Percentiles rank a stretch among this genome's conserved stretches.
phyloP scores from a whole-genome alignment of 30 jellyfish, hydroid and myxozoan genomes.

The Catostylus mosaicus region DNA sequence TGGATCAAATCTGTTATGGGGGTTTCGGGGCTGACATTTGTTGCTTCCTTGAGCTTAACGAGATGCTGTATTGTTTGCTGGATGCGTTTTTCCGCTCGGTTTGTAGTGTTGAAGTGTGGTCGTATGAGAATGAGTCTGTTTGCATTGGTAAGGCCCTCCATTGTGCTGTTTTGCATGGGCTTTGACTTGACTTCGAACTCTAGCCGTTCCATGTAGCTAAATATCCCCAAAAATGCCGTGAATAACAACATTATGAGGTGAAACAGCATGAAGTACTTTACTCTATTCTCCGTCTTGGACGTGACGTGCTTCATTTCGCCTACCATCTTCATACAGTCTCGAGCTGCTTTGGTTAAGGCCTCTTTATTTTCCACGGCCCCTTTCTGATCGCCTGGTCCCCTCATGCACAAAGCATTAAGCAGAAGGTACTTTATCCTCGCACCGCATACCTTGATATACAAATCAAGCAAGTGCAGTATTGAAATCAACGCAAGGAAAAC shows the following conservation, averaged over 20 bases:
- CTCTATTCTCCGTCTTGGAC: conserved; percentile 8
- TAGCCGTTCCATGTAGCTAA: conserved; percentile 25
- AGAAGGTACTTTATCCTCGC: not conserved
- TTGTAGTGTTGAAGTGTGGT: not conserved
- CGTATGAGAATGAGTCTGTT: no score
- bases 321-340: not conserved
- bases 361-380: not conserved
- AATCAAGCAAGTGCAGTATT: conserved; percentile 1
- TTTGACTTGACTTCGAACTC: conserved; percentile 1
- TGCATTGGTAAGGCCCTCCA: not conserved
- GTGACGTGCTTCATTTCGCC: not conserved
- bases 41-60: not conserved
- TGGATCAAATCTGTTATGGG: not conserved
- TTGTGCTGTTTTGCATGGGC: not conserved
- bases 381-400: not conserved
- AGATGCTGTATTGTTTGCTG: not conserved
- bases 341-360: not conserved
- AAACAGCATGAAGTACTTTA: conserved; percentile 20
- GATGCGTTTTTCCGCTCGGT: not conserved
- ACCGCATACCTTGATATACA: conserved; percentile 2
- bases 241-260: conserved; percentile 6
- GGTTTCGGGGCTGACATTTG: not conserved
- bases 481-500: not conserved
- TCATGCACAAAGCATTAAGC: not conserved
- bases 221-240: conserved; percentile 5